Base-by-base conservation (phyloP, 2,113 vertebrate genomes). In the Eclectus roratus region DNA sequence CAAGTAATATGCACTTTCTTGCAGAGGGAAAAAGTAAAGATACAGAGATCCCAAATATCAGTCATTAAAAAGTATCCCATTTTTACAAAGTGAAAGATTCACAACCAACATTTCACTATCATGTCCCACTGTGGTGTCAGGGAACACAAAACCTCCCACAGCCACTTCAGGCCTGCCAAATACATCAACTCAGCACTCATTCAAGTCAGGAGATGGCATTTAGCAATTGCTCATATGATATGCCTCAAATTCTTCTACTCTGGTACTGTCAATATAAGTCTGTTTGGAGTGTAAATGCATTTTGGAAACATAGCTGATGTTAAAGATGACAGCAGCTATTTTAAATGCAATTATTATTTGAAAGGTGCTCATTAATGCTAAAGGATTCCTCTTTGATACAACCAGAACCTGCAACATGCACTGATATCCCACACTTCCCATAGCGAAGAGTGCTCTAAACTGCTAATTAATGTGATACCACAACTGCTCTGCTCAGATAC, bases 301-400 rank as follows among this genome's bases (percentile, higher is more conserved):
- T 72, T 37, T 92, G 80, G 77, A 95, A 93, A 96, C 35, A 17
- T 10, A 94, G 19, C 65, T 41, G 76, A 71, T 60, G 56, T 78
- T 83, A 93, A 85, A 77, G 72, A 88, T 84, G 93, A 94, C 88
- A 95, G 94, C 88, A 65, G 35, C 90, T 86, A 85, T 78, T 95
- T 95, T 74, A 77, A 93, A 83, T 18, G 92, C 92, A 92, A 92
- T 96, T 65, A 81, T 71, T 86, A 79, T 70, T 81, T 96, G 94
- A 96, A 96, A 95, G 94, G 93, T 94, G 77, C 83, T 96, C 56
- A 89, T 96, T 96, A 96, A 9, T 61, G 61, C 90, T 78, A 83
- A 94, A 55, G 29, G 90, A 72, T 81, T 68, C 69, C 77, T 78
- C 93, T 91, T 44, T 68, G 85, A 74, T 76, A 63, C 56, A 66